Conservation (phyloP, 2,797 vertebrate genomes). For the Onychomys leucogaster region DNA sequence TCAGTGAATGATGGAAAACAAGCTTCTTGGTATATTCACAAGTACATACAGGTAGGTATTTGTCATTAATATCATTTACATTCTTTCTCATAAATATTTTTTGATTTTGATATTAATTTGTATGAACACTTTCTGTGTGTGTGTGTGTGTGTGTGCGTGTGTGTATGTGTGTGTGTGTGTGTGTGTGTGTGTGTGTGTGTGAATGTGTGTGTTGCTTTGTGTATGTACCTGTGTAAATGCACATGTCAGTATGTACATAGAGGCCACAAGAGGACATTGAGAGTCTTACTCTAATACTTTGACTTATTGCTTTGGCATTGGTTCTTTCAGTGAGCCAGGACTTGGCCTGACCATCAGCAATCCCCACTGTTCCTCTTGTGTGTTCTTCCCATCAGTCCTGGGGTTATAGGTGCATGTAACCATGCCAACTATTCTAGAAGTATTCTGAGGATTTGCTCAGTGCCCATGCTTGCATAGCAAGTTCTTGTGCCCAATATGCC, state of each 20-base stretch:
- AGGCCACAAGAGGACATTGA: background rate
- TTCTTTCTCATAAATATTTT: background rate
- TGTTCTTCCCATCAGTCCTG: background rate
- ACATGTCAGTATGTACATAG: background rate
- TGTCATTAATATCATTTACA: background rate
- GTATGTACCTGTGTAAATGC: background rate
- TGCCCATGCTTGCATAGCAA: background rate
- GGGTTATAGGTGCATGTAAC: background rate
- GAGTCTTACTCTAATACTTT: background rate
- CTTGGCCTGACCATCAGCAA: background rate
- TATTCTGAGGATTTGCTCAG: background rate
- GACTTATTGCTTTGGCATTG: background rate
- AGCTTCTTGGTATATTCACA: constrained; percentile 97
- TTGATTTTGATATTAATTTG: background rate
- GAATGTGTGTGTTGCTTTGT: background rate
- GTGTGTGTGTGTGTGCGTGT: background rate
- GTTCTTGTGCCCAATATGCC: background rate
- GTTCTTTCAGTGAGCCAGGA: background rate
- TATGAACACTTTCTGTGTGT: background rate
- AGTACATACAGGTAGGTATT: constrained; percentile 93
- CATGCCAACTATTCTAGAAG: background rate
- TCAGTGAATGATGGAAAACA: constrained; percentile 98
- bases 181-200: background rate
- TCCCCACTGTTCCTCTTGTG: background rate
- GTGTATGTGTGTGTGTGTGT: background rate